Evolutionary conservation across 2,113 vertebrate genomes (phyloP).

Genomic region (Chloebia gouldiae): DNA sequence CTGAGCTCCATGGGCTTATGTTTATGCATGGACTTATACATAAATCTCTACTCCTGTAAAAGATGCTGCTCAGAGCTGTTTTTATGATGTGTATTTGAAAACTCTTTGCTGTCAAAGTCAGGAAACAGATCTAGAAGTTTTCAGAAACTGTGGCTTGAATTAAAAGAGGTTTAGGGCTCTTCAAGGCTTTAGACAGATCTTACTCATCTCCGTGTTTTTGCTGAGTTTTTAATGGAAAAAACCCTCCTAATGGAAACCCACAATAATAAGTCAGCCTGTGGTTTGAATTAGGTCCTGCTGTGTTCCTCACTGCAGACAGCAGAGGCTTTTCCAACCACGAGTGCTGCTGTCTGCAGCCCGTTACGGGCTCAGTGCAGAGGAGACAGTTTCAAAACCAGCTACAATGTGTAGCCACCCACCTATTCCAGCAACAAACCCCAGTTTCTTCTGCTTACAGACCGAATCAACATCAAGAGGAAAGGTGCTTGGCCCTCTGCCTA

Average conservation of each 20-base stretch:
- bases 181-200: background rate
- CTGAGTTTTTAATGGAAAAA: background rate
- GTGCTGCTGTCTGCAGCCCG: background rate
- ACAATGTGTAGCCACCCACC: accelerated
- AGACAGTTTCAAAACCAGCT: background rate
- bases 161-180: background rate
- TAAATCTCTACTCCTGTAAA: background rate
- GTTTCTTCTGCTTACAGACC: constrained; percentile 73
- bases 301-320: background rate
- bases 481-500: constrained; percentile 90
- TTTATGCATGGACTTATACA: background rate
- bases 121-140: background rate
- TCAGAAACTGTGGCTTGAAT: background rate
- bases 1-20: background rate
- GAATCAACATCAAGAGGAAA: constrained; percentile 95
- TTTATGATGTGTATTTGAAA: background rate
- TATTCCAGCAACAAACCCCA: background rate
- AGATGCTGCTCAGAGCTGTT: background rate
- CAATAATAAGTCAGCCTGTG: background rate
- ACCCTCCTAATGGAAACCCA: background rate
- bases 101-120: background rate
- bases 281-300: background rate
- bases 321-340: background rate
- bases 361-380: background rate
- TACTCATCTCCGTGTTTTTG: background rate